Percentiles rank a stretch among this genome's conserved stretches.
phyloP scores from a whole-genome alignment of 2,888 invertebrate genomes.

The Oasisia sp. region DNA sequence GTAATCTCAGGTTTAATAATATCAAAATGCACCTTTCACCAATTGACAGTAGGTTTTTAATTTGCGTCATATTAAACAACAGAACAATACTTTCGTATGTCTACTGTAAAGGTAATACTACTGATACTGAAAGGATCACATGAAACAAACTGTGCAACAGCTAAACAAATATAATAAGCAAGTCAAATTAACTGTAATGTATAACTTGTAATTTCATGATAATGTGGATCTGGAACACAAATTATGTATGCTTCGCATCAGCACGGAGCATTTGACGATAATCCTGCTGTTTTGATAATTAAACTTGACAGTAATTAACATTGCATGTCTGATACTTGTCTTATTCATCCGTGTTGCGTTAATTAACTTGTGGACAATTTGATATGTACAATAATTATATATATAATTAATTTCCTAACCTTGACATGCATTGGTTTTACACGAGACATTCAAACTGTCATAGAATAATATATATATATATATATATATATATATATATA shows the following conservation, averaged over 20 bases:
- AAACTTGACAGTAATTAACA: neutral
- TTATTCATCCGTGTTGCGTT: neutral
- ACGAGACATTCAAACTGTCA: no score
- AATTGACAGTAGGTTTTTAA: neutral
- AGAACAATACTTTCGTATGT: neutral
- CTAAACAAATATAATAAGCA: neutral
- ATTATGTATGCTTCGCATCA: neutral
- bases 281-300: neutral
- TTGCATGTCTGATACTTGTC: neutral
- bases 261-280: neutral
- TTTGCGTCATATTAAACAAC: neutral
- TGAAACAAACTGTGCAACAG: neutral
- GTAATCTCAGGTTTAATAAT: neutral
- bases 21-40: neutral
- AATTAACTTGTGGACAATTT: neutral
- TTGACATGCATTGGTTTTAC: no score
- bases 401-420: no score
- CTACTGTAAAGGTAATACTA: neutral
- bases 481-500: no score
- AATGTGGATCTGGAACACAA: neutral
- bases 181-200: neutral
- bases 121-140: neutral
- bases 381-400: no score
- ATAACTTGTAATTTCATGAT: neutral
- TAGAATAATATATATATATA: neutral